Base-by-base conservation (phyloP, 1,140 invertebrate species). In the Saccostrea cuccullata region DNA sequence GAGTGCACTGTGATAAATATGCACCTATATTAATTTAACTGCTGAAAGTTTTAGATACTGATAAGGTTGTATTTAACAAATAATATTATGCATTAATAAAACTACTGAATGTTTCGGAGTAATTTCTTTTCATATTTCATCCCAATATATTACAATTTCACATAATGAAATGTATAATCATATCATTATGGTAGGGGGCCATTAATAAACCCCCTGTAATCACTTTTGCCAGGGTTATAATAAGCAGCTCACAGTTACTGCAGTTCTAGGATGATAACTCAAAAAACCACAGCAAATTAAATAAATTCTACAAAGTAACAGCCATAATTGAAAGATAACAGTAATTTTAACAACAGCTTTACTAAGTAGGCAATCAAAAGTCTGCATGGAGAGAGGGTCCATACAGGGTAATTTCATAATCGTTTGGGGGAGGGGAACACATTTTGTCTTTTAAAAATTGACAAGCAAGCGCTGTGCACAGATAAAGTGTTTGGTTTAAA, bases 301-400 rank as follows among this genome's bases (percentile, higher is more conserved):
- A 36, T 77, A 26, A 47, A 77, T 30, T 77, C 30, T 77, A 77
- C 70, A 77, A 73, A 77, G 26, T 26, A 30, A 77, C 70, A 26
- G 23, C 70, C 70, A 77, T 77, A 77, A 77, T 77, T 77, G 26
- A 77, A 77, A 30, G 70, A 77, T 77, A 77, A 40, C 70, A 30
- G 70, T 6, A 17, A 77, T 30, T 77, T 73, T 77, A 30, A 77
- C 70, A 77, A 77, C 70, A 77, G 70, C 70, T 77, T 77, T 77
- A 36, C 70, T 36, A 30, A 77, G 70, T 77, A 77, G 70, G 70
- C 70, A 77, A 77, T 77, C 70, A 77, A 77, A 36, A 77, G 70
- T 77, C 70, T 77, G 70, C 23, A 30, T 12, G 23, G n/a, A 30
- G 26, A 30, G 67, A 13, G 70, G 70, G 1, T 15, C 70, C 23